Percentiles rank a stretch among this genome's conserved stretches.
Evolutionary conservation across 2,888 invertebrate genomes (phyloP).

Genomic region (Ornithoptera alexandrae): DNA sequence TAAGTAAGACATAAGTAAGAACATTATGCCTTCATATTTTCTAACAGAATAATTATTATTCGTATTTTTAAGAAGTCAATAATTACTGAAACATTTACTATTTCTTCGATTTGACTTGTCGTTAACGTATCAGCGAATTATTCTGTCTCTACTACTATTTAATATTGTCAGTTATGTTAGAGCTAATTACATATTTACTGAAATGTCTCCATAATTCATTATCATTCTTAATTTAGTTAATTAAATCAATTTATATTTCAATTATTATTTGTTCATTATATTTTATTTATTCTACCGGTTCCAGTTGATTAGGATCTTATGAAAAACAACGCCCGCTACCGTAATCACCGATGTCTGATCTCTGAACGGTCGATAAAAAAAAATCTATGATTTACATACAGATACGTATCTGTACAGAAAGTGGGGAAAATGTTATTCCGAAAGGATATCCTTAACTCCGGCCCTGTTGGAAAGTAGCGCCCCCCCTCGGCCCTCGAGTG

Average conservation of each 20-base stretch:
- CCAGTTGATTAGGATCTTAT: conserved; percentile 16
- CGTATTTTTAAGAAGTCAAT: too few relatives aligned
- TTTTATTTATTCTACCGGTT: not conserved
- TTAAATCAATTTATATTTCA: too few relatives aligned
- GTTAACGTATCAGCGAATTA: too few relatives aligned
- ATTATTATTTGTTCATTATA: not conserved
- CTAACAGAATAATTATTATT: too few relatives aligned
- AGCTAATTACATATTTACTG: not conserved
- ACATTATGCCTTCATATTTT: too few relatives aligned
- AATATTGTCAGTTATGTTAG: too few relatives aligned
- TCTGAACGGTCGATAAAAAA: conserved; percentile 38
- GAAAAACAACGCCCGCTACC: conserved; percentile 18
- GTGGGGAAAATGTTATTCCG: conserved; percentile 72
- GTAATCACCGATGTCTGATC: conserved; percentile 33
- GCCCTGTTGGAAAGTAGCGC: conserved; percentile 69
- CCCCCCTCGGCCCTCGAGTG: conserved; percentile 74
- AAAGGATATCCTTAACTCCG: conserved; percentile 68
- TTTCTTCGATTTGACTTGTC: too few relatives aligned
- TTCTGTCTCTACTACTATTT: too few relatives aligned
- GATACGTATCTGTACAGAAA: conserved; percentile 62
- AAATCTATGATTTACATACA: conserved; percentile 68
- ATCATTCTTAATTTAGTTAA: too few relatives aligned
- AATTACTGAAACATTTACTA: too few relatives aligned
- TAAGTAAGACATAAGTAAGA: too few relatives aligned
- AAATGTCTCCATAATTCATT: not conserved